These are phyloP conservation scores for Pseudochaenichthys georgianus DNA, from an alignment of 2,797 vertebrate species.

Conservation along the genomic window DNA sequence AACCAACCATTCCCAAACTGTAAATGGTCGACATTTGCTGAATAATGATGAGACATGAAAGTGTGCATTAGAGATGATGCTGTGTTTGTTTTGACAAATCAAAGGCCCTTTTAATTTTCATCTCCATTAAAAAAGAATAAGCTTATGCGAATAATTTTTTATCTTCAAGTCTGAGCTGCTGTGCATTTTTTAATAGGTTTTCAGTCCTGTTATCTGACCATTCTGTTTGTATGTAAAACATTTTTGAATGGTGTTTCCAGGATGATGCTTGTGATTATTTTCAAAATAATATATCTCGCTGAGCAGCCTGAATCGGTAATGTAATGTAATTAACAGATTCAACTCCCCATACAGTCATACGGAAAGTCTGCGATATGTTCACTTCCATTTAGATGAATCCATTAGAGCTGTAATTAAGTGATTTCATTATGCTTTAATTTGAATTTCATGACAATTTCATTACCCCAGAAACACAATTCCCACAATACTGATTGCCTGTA, in stretches of 20 bases:
- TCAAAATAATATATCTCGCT: not conserved
- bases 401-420: conserved; percentile 49
- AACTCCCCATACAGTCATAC: conserved; percentile 17
- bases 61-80: not conserved
- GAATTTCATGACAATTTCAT: conserved; percentile 38
- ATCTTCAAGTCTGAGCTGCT: conserved; percentile 3
- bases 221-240: not conserved
- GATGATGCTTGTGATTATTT: not conserved
- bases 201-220: not conserved
- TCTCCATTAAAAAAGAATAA: not conserved
- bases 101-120: conserved; percentile 13
- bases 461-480: conserved; percentile 23
- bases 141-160: not conserved
- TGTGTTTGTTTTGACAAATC: conserved; percentile 22
- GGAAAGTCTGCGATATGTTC: conserved; percentile 31
- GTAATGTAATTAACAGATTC: conserved; percentile 34
- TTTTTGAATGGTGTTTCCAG: no score
- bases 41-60: not conserved
- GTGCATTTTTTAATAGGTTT: not conserved
- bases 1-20: conserved; percentile 20
- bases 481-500: conserved; percentile 26
- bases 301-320: conserved; percentile 6
- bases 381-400: conserved; percentile 37
- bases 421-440: conserved; percentile 51
- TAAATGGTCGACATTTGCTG: conserved; percentile 1